These are phyloP conservation scores for Caenorhabditis virilis DNA, from an alignment of 2,888 invertebrate genomes.

Conservation along the genomic window DNA sequence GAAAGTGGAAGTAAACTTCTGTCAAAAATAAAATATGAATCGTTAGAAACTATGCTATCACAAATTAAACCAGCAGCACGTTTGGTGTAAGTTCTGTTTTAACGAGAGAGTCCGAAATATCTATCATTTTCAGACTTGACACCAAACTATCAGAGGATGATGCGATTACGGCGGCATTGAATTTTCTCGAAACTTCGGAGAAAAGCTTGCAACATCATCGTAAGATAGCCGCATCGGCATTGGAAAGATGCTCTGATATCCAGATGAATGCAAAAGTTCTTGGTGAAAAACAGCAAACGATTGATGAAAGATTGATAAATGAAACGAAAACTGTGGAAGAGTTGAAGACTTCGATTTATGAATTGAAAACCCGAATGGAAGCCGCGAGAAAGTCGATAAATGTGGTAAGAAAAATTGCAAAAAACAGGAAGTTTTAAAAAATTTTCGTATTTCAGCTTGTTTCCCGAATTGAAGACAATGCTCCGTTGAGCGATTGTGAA, in stretches of 20 bases:
- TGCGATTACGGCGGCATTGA: constrained; percentile 14
- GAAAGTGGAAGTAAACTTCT: neutral
- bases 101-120: neutral
- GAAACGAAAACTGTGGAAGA: constrained; percentile 17
- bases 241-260: constrained; percentile 7
- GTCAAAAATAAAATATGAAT: neutral
- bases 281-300: constrained; percentile 1
- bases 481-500: constrained; percentile 25
- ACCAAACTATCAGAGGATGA: constrained; percentile 16
- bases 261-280: neutral
- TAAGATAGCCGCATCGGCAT: neutral
- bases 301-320: constrained; percentile 21
- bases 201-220: constrained; percentile 11
- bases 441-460: neutral
- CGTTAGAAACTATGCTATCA: neutral
- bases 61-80: constrained; percentile 14
- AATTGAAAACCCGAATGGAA: constrained; percentile 16
- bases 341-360: constrained; percentile 11
- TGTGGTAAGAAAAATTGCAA: constrained; percentile 1
- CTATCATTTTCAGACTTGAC: constrained; percentile 8
- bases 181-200: constrained; percentile 12
- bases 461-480: constrained; percentile 25
- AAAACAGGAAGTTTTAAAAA: constrained; percentile 1
- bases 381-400: constrained; percentile 12
- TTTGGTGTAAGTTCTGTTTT: constrained; percentile 4